Evolutionary conservation across 2,888 invertebrate genomes (phyloP).

Genomic region (Drosophila algonquin): DNA sequence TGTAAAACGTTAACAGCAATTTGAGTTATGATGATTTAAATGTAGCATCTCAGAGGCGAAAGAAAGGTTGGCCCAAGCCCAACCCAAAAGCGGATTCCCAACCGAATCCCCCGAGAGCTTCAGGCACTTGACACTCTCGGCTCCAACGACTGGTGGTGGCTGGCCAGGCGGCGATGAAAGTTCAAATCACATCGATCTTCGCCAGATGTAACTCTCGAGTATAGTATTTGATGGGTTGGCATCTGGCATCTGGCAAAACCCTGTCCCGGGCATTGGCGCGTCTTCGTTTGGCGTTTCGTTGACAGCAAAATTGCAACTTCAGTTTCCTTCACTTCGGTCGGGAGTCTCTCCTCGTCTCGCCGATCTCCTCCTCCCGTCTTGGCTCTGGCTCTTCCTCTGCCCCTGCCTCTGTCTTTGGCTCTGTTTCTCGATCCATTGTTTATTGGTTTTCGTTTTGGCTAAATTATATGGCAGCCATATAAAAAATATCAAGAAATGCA

Average conservation of each 20-base stretch:
- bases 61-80: neutral
- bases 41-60: conserved; percentile 51
- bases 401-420: neutral
- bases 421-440: conserved; percentile 55
- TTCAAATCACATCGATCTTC: conserved; percentile 58
- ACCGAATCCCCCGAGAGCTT: neutral
- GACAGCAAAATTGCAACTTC: conserved; percentile 78
- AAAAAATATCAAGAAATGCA: conserved; percentile 69
- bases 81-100: conserved; percentile 8
- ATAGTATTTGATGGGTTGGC: conserved; percentile 79
- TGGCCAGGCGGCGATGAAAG: conserved; percentile 62
- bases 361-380: neutral
- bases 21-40: conserved; percentile 68
- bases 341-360: conserved; percentile 2
- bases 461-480: conserved; percentile 67
- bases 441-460: conserved; percentile 68
- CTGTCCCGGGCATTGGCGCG: conserved; percentile 34
- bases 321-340: conserved; percentile 54
- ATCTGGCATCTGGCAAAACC: conserved; percentile 66
- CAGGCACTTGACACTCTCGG: conserved; percentile 69
- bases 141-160: conserved; percentile 22
- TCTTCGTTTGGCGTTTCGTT: conserved; percentile 60
- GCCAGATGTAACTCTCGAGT: conserved; percentile 59
- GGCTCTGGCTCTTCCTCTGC: neutral
- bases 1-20: conserved; percentile 44